Evolutionary conservation across 2,888 invertebrate species (phyloP), one percentile per base, ranked within the genome.

Genomic region (Agrochola lychnidis): DNA sequence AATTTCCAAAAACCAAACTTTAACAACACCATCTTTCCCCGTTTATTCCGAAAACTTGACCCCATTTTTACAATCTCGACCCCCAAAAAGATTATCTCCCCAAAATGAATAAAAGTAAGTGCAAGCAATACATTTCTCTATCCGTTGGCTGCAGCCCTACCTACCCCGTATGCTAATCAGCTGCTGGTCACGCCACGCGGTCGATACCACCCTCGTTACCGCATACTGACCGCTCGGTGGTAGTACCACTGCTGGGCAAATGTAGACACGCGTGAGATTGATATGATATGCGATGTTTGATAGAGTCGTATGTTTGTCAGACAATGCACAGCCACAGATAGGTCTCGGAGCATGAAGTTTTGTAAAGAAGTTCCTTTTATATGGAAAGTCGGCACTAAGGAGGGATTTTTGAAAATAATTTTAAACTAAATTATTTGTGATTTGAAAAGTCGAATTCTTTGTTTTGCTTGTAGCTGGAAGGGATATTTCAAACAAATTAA

Each of bases 151-250:
- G 63, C 89, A 90, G 71, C 91, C 89, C 90, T 89, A 73, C 67
- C 71, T 42, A n/a, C 62, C 45, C 75, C 77, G 78, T 91, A 93
- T 93, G 92, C 83, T 91, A 93, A 93, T 92, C 73, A 82, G 82
- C 42, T 2, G 9, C 51, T 57, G 87, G 92, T 91, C 93, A 92
- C 93, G 93, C 92, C 76, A 92, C 82, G 73, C 85, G 88, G 87
- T 90, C 90, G 88, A 89, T 90, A 90, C 73, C 40, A 64, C 70
- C 73, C 79, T 84, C 22, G 77, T 87, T 84, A 86, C 87, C 74
- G 86, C 86, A 81, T 45, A 57, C 73, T 71, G 78, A 64, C 72
- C 78, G 42, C 53, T 22, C 14, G 40, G 45, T 42, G 22, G n/a
- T 36, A 1, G n/a, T 64, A 25, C 57, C 67, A 81, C 45, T 25